phyloP scores from a whole-genome alignment of 2,113 vertebrate species.

The Tragulus kanchil region DNA sequence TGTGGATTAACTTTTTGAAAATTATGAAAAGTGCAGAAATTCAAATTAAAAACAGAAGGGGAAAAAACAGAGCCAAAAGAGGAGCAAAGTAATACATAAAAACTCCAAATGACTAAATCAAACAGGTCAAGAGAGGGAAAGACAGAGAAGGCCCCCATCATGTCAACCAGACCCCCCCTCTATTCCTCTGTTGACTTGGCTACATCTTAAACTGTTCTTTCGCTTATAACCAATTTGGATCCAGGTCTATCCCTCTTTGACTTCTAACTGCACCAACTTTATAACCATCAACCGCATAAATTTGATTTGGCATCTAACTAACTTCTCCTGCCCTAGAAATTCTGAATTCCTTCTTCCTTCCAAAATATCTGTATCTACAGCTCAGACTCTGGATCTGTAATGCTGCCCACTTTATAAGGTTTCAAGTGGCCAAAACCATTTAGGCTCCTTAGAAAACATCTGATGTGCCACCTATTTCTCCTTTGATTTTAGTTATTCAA shows the following conservation, averaged over 20 bases:
- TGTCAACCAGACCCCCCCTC: too few relatives aligned
- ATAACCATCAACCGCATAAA: not conserved
- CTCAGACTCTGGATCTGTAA: not conserved
- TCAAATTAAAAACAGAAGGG: constrained; percentile 76
- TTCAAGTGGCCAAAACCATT: not conserved
- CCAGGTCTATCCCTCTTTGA: not conserved
- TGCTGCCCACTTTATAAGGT: not conserved
- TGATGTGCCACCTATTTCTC: not conserved
- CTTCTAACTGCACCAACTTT: not conserved
- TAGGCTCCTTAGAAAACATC: not conserved
- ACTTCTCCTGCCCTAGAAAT: constrained; percentile 6
- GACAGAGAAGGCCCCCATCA: not conserved
- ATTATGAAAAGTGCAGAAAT: constrained; percentile 72
- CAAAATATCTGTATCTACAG: not conserved
- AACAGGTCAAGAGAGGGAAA: constrained; percentile 59
- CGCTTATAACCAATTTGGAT: not conserved
- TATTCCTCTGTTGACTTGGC: too few relatives aligned
- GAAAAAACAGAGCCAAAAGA: constrained; percentile 66
- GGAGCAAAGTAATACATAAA: constrained; percentile 62
- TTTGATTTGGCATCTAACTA: not conserved
- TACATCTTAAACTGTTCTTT: too few relatives aligned
- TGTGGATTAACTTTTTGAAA: constrained; percentile 57
- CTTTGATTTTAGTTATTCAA: constrained; percentile 39
- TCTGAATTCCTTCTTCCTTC: not conserved
- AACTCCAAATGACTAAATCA: constrained; percentile 55